Percentiles rank a stretch among this genome's conserved stretches.
Conservation (phyloP, 2,113 vertebrate species). For the Siniperca knerii region DNA sequence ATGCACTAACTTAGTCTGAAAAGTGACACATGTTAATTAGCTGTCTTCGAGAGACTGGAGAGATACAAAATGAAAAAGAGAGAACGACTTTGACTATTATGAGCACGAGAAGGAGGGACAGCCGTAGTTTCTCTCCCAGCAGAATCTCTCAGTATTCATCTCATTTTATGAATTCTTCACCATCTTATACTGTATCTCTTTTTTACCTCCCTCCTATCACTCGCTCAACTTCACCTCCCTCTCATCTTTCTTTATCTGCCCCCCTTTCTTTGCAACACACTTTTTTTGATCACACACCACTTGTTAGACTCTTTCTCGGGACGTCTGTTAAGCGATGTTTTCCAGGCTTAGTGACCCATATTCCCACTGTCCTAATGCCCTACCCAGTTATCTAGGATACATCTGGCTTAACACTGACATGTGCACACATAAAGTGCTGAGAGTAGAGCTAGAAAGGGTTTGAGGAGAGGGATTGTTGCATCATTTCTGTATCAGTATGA, state of each 20-base stretch:
- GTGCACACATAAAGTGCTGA: not conserved
- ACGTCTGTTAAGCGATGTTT: not conserved
- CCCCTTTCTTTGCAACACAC: not conserved
- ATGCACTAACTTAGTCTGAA: constrained; percentile 18
- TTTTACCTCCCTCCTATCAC: not conserved
- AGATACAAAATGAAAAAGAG: not conserved
- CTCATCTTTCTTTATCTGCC: not conserved
- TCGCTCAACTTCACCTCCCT: not conserved
- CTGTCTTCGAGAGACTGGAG: not conserved
- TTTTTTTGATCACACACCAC: not conserved
- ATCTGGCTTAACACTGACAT: constrained; percentile 32
- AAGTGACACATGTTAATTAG: constrained; percentile 32
- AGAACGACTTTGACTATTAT: not conserved
- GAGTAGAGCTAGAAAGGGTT: constrained; percentile 2
- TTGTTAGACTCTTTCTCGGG: not conserved
- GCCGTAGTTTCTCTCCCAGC: not conserved
- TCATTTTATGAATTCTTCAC: not conserved
- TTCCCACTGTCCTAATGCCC: constrained; percentile 51
- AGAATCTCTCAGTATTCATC: not conserved
- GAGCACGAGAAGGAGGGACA: not conserved
- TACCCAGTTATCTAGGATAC: constrained; percentile 22
- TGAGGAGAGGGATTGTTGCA: not conserved
- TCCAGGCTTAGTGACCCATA: constrained; percentile 51
- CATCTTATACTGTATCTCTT: not conserved
- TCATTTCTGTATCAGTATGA: not conserved